Evolutionary conservation across 2,113 vertebrate genomes (phyloP).

Genomic region (Egretta garzetta): DNA sequence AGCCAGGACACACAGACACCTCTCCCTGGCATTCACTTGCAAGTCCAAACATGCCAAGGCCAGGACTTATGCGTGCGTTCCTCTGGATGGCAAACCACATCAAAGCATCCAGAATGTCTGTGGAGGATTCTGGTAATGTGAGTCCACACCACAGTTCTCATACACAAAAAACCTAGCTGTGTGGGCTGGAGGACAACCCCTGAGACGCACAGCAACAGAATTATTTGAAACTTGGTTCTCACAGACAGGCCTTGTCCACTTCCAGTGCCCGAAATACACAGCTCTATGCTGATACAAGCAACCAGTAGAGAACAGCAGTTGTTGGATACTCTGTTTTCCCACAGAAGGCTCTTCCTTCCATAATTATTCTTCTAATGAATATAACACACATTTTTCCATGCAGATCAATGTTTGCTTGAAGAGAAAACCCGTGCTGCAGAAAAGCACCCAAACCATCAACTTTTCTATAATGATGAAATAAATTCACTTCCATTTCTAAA

Average conservation of each 20-base stretch:
- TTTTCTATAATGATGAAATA: not conserved
- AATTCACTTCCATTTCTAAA: not conserved
- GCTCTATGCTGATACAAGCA: not conserved
- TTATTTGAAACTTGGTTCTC: not conserved
- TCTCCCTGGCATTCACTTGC: not conserved
- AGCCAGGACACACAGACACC: not conserved
- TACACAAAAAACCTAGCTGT: not conserved
- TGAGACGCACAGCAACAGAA: not conserved
- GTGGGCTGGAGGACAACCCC: not conserved
- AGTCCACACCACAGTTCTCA: not conserved
- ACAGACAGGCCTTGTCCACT: not conserved
- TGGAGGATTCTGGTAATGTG: not conserved
- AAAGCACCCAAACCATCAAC: not conserved
- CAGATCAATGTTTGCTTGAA: not conserved
- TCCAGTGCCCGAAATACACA: not conserved
- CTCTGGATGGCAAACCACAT: rapidly evolving
- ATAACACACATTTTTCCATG: not conserved
- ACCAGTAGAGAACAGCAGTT: not conserved
- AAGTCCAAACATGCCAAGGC: rapidly evolving
- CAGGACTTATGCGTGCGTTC: rapidly evolving
- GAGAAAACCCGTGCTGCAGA: not conserved
- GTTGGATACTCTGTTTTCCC: not conserved
- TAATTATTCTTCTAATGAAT: not conserved
- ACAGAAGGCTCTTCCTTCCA: not conserved
- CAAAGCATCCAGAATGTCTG: not conserved